A percentile compares a stretch with the other conserved stretches of the same genome.
Conservation (phyloP, 1,140 invertebrate species). For the Sminthurides bifidus region DNA sequence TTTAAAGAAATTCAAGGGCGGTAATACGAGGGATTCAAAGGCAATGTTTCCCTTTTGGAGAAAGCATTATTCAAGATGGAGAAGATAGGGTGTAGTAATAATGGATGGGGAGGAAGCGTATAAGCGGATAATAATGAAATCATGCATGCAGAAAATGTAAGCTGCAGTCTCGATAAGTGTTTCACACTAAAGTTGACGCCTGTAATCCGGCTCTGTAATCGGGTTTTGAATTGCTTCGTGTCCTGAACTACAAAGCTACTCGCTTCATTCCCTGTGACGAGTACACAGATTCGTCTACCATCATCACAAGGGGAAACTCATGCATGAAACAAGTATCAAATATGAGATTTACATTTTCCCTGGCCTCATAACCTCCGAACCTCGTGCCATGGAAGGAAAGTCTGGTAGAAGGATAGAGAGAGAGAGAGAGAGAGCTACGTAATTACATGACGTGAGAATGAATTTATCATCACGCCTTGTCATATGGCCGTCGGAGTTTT, state of each 20-base stretch:
- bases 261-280: not conserved
- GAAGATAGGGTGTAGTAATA: no score
- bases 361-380: not conserved
- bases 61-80: no score
- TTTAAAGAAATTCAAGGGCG: no score
- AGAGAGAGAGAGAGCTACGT: no score
- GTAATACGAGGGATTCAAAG: no score
- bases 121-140: conserved; percentile 19
- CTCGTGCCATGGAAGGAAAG: no score
- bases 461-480: no score
- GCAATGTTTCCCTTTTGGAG: no score
- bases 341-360: conserved; percentile 10
- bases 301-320: not conserved
- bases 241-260: not conserved
- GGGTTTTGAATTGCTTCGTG: conserved; percentile 4
- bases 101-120: not conserved
- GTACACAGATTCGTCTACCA: no score
- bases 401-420: no score
- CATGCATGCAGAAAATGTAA: conserved; percentile 19
- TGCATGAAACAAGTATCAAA: conserved; percentile 9
- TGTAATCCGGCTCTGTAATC: conserved; percentile 13
- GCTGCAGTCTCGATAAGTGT: conserved; percentile 13
- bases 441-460: no score
- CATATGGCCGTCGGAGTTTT: no score
- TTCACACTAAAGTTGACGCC: conserved; percentile 13